Evolutionary conservation across 2,888 invertebrate species (phyloP).

Genomic region (Acleris cristana): DNA sequence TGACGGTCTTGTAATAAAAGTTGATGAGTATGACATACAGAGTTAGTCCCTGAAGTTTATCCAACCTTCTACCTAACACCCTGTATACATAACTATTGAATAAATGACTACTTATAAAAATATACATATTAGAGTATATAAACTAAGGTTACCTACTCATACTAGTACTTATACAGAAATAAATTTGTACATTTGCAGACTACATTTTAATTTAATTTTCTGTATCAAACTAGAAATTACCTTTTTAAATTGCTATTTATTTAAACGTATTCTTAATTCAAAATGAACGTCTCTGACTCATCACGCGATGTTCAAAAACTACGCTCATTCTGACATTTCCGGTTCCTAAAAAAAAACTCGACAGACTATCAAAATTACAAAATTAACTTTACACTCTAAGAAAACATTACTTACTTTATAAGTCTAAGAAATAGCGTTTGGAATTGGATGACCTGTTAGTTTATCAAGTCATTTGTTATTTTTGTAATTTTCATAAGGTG

Average conservation of each 20-base stretch:
- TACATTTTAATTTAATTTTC: neutral
- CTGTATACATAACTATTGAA: no score
- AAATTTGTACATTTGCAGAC: neutral
- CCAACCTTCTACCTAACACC: no score
- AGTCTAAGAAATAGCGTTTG: neutral
- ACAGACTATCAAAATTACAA: slow-evolving; percentile 48
- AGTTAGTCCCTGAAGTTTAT: no score
- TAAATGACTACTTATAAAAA: no score
- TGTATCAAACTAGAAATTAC: slow-evolving; percentile 15
- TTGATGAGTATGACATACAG: no score
- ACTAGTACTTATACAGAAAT: no score
- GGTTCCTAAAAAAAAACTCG: slow-evolving; percentile 62
- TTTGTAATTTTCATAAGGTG: slow-evolving; percentile 55
- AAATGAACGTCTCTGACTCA: slow-evolving; percentile 47
- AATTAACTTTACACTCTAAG: slow-evolving; percentile 8
- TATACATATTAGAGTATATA: neutral
- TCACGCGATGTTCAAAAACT: slow-evolving; percentile 67
- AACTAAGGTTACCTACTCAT: no score
- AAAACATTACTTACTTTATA: slow-evolving; percentile 8
- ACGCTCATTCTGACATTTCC: slow-evolving; percentile 69
- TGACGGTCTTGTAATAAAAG: no score
- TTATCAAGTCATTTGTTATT: slow-evolving; percentile 18
- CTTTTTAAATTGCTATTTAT: slow-evolving; percentile 31
- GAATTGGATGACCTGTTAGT: neutral
- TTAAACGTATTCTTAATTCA: slow-evolving; percentile 27